These are phyloP conservation scores for Lagorchestes hirsutus DNA, from an alignment of 2,797 vertebrate species.

Conservation along the genomic window DNA sequence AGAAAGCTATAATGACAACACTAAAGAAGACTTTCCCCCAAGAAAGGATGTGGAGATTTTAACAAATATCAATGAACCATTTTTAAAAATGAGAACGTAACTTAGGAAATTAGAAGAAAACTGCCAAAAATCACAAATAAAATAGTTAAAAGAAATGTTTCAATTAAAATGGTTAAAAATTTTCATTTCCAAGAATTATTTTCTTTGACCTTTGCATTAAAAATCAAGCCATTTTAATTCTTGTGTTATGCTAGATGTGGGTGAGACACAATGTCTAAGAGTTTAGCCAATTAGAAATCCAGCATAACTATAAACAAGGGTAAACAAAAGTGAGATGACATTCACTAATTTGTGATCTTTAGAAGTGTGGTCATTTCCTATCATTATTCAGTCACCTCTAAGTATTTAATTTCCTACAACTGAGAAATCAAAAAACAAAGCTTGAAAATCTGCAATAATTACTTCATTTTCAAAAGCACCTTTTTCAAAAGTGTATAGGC, in stretches of 20 bases:
- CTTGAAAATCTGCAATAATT: not conserved
- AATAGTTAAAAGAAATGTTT: not conserved
- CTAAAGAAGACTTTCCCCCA: not conserved
- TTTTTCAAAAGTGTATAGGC: not conserved
- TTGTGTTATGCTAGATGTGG: slow-evolving; percentile 47
- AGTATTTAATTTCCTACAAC: slow-evolving; percentile 28
- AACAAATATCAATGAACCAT: not conserved
- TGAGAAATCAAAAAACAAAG: slow-evolving; percentile 35
- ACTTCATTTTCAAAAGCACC: slow-evolving; percentile 8
- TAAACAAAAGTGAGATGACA: slow-evolving; percentile 24
- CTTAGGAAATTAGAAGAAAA: not conserved
- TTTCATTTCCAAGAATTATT: slow-evolving; percentile 13
- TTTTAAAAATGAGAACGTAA: not conserved
- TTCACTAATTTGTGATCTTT: slow-evolving; percentile 24
- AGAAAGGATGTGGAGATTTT: not conserved
- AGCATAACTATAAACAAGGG: slow-evolving; percentile 31
- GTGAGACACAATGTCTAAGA: slow-evolving; percentile 66
- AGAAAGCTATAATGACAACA: not conserved
- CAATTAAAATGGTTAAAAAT: slow-evolving; percentile 6
- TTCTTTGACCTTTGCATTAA: slow-evolving; percentile 62
- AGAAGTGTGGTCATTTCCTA: not conserved
- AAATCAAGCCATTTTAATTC: slow-evolving; percentile 63
- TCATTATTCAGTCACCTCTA: not conserved
- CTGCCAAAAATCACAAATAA: not conserved
- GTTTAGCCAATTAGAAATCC: not conserved